A percentile compares a stretch with the other conserved stretches of the same genome.
Evolutionary conservation across 2,888 invertebrate genomes (phyloP).

Genomic region (Lingula anatina): DNA sequence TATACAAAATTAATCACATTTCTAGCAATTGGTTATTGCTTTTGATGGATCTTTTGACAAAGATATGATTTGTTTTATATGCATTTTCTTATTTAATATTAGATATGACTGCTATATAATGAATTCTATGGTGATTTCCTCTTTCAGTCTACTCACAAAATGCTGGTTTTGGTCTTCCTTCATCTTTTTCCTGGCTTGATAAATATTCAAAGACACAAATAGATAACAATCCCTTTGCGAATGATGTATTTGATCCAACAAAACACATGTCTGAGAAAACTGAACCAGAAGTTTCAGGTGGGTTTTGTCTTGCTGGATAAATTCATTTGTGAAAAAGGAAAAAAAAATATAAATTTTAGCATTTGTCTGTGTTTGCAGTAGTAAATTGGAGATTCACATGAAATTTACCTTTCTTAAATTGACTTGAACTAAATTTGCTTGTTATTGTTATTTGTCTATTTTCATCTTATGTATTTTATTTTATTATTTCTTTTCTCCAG

Average conservation of each 20-base stretch:
- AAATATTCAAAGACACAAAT: slow-evolving; percentile 14
- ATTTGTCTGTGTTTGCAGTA: too few relatives aligned
- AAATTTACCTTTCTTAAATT: too few relatives aligned
- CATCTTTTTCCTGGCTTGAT: slow-evolving; percentile 29
- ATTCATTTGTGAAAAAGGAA: too few relatives aligned
- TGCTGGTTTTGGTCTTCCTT: slow-evolving; percentile 29
- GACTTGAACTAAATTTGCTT: too few relatives aligned
- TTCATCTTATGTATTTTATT: too few relatives aligned
- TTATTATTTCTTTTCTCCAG: too few relatives aligned
- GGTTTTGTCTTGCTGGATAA: background rate
- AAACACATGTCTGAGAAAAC: slow-evolving; percentile 27
- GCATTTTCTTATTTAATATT: background rate
- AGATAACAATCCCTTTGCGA: slow-evolving; percentile 23
- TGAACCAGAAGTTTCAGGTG: slow-evolving; percentile 54
- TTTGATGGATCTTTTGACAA: background rate
- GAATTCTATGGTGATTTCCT: slow-evolving; percentile 3
- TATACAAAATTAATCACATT: background rate
- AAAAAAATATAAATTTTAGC: too few relatives aligned
- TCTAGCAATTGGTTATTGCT: background rate
- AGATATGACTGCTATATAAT: too few relatives aligned
- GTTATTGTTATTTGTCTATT: too few relatives aligned
- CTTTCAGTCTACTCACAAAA: slow-evolving; percentile 31
- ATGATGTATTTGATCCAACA: slow-evolving; percentile 34
- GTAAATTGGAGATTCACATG: too few relatives aligned
- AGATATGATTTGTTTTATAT: background rate